Percentiles rank a stretch among this genome's conserved stretches.
Evolutionary conservation across 2,888 invertebrate species (phyloP).

Genomic region (Melieria crassipennis): DNA sequence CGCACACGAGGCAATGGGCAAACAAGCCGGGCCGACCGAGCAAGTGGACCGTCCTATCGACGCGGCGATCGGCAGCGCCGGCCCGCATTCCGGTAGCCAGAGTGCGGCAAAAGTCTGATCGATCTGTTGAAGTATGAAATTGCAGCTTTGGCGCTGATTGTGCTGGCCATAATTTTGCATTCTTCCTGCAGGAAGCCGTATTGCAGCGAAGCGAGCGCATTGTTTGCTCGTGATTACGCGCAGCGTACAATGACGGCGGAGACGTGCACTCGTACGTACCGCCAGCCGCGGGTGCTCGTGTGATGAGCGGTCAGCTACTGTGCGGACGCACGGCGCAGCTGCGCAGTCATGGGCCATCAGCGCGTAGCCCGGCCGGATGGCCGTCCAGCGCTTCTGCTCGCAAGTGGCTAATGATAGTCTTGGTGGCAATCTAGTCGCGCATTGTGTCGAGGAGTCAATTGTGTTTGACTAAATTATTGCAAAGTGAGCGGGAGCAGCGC

Average conservation of each 20-base stretch:
- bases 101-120: background rate
- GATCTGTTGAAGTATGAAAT: constrained; percentile 1
- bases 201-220: constrained; percentile 2
- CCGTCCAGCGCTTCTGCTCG: constrained; percentile 1
- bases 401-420: constrained; percentile 22
- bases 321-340: background rate
- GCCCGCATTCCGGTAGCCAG: background rate
- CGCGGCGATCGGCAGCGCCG: constrained; percentile 15
- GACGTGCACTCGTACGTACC: background rate
- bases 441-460: constrained; percentile 24
- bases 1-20: constrained; percentile 11
- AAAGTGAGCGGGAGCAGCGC: constrained; percentile 21
- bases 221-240: constrained; percentile 17
- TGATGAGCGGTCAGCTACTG: background rate
- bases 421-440: constrained; percentile 13
- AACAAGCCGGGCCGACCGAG: background rate
- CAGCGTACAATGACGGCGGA: background rate
- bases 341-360: background rate
- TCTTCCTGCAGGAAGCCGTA: background rate
- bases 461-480: constrained; percentile 21
- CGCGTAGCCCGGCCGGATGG: background rate
- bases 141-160: background rate
- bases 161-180: background rate
- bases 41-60: background rate
- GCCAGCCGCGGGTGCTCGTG: background rate